Conservation (phyloP, 2,888 invertebrate species). For the Pasiphila rectangulata region DNA sequence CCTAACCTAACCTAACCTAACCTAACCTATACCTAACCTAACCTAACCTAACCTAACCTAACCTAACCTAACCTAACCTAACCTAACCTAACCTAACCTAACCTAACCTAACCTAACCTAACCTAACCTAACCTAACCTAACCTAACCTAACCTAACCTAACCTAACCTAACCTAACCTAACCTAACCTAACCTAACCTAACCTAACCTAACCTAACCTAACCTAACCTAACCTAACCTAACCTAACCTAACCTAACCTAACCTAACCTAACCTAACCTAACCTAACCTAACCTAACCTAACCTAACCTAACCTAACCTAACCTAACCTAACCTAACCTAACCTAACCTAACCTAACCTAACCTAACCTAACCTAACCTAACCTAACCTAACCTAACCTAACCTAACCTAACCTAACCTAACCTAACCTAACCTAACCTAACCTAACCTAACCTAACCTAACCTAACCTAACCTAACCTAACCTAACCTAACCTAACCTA, state of each 20-base stretch:
- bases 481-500: constrained; percentile 11
- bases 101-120: constrained; percentile 33
- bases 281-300: constrained; percentile 24
- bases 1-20: no score
- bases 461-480: constrained; percentile 6
- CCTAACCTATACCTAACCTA: no score
- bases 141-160: constrained; percentile 32
- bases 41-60: no score
- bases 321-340: constrained; percentile 17
- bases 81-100: constrained; percentile 33
- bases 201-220: constrained; percentile 33
- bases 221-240: constrained; percentile 35
- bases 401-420: constrained; percentile 25
- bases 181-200: constrained; percentile 30
- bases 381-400: constrained; percentile 26
- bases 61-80: constrained; percentile 29
- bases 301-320: constrained; percentile 25
- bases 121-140: constrained; percentile 24
- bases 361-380: constrained; percentile 23
- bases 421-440: constrained; percentile 19
- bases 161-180: constrained; percentile 30
- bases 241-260: constrained; percentile 33
- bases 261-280: constrained; percentile 17
- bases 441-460: constrained; percentile 14
- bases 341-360: background rate